Percentiles rank a stretch among this genome's conserved stretches.
Evolutionary conservation across 2,888 invertebrate species (phyloP).

Genomic region (Chymomyza fuscimana): DNA sequence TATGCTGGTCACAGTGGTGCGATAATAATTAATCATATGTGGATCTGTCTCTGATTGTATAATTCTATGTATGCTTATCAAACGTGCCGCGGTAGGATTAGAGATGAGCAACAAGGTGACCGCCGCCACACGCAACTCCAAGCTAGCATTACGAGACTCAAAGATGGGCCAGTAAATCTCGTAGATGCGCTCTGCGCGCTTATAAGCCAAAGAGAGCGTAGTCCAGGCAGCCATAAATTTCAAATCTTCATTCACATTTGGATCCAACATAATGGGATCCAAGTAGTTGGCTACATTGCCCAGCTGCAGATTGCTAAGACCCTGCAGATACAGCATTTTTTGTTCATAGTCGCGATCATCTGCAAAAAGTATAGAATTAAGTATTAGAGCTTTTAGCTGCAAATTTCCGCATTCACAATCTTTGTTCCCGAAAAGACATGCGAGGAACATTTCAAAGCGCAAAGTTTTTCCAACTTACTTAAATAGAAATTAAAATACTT

Average conservation of each 20-base stretch:
- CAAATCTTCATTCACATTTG: constrained; percentile 79
- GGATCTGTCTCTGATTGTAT: constrained; percentile 83
- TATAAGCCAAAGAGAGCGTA: constrained; percentile 81
- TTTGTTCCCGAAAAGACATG: too few species aligned
- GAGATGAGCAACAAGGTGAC: constrained; percentile 84
- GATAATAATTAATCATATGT: constrained; percentile 86
- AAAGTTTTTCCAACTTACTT: constrained; percentile 79
- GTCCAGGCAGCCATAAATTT: constrained; percentile 86
- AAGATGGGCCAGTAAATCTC: constrained; percentile 86
- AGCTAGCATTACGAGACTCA: constrained; percentile 84
- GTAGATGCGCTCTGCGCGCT: constrained; percentile 81
- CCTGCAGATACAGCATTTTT: constrained; percentile 87
- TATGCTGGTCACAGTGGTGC: constrained; percentile 85
- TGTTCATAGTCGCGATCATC: constrained; percentile 85
- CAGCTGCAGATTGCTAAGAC: constrained; percentile 84
- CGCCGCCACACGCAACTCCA: constrained; percentile 85
- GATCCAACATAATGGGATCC: constrained; percentile 82
- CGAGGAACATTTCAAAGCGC: too few species aligned
- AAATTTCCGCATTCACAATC: neutral
- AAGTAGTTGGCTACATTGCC: constrained; percentile 82
- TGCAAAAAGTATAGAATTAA: constrained; percentile 67
- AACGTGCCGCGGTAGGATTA: constrained; percentile 84
- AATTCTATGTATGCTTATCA: constrained; percentile 86
- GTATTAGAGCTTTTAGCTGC: neutral
- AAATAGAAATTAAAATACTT: constrained; percentile 86